These are phyloP conservation scores for Rhyacophila brunnea DNA, from an alignment of 1,140 invertebrate species.

Conservation along the genomic window DNA sequence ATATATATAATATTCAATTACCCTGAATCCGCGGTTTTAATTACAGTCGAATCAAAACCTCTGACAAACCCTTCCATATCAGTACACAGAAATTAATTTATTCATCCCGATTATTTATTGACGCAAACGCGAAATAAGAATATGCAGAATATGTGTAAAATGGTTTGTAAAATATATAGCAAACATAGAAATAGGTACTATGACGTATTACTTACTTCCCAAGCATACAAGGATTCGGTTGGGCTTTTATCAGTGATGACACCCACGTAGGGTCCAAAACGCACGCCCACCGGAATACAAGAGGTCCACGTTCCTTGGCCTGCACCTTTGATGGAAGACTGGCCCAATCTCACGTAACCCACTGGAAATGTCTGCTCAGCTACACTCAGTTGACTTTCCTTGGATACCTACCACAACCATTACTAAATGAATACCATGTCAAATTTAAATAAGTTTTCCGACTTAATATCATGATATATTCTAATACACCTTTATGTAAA, in stretches of 20 bases:
- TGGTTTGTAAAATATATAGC: neutral
- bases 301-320: conserved; percentile 46
- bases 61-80: neutral
- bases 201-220: neutral
- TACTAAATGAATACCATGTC: too few species aligned
- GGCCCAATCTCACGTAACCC: neutral
- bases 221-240: conserved; percentile 20
- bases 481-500: too few species aligned
- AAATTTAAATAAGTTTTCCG: too few species aligned
- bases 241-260: conserved; percentile 20
- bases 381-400: too few species aligned
- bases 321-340: conserved; percentile 33
- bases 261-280: conserved; percentile 50
- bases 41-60: neutral
- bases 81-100: neutral
- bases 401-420: too few species aligned
- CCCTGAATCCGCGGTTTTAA: too few species aligned
- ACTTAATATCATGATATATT: too few species aligned
- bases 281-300: conserved; percentile 41
- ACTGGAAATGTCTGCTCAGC: too few species aligned
- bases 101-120: neutral
- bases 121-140: neutral
- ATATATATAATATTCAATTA: too few species aligned
- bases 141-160: neutral
- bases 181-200: neutral